phyloP scores from a whole-genome alignment of 2,113 vertebrate genomes.

The Pavo muticus region DNA sequence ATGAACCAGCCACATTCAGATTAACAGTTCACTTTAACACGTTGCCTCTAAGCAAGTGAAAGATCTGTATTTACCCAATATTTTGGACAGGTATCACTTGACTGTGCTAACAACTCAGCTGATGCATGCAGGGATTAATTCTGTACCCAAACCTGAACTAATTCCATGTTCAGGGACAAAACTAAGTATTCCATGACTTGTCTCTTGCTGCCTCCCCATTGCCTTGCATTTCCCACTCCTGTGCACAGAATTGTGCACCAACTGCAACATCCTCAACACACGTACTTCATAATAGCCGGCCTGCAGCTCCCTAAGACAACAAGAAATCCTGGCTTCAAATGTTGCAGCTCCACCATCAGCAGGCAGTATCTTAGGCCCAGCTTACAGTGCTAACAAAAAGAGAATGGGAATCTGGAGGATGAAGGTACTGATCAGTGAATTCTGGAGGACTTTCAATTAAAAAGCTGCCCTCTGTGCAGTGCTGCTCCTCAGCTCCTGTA shows the following conservation, averaged over 20 bases:
- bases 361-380: neutral
- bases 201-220: neutral
- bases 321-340: neutral
- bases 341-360: neutral
- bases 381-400: neutral
- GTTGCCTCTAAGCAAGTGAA: neutral
- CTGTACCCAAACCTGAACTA: neutral
- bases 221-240: neutral
- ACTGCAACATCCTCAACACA: neutral
- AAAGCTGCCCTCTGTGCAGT: neutral
- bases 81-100: neutral
- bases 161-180: neutral
- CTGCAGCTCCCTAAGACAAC: too few species aligned
- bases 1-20: neutral
- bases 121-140: neutral
- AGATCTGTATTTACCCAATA: neutral
- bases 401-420: neutral
- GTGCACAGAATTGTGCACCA: neutral
- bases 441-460: neutral
- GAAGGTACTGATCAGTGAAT: neutral
- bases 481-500: neutral
- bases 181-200: neutral
- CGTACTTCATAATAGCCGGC: neutral
- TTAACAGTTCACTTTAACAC: fast-evolving
- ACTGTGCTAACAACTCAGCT: neutral